These are phyloP conservation scores for Podarcis cretensis DNA, from an alignment of 2,113 vertebrate species.

Conservation along the genomic window DNA sequence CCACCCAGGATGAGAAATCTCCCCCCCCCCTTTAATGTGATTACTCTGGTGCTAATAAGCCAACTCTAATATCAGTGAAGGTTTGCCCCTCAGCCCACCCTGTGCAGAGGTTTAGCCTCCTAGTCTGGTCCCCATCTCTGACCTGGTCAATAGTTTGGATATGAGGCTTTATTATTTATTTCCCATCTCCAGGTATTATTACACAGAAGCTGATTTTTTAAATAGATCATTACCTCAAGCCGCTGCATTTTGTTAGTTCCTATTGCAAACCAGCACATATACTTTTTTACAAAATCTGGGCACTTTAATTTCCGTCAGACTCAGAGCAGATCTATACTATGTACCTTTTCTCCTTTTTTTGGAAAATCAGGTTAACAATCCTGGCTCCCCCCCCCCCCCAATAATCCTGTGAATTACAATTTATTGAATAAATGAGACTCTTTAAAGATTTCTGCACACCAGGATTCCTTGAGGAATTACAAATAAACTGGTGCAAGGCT, in stretches of 20 bases:
- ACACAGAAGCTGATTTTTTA: neutral
- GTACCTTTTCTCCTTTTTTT: too few species aligned
- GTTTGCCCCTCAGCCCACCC: neutral
- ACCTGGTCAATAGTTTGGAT: neutral
- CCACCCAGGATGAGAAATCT: constrained; percentile 12
- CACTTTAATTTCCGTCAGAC: too few species aligned
- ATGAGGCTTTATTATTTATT: neutral
- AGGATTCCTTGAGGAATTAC: neutral
- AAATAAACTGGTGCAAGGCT: neutral
- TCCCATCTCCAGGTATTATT: neutral
- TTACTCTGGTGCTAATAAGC: neutral
- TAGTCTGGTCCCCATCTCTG: neutral
- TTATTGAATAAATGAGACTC: neutral
- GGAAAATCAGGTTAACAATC: too few species aligned
- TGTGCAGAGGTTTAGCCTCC: neutral
- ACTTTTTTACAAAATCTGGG: too few species aligned
- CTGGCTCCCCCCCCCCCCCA: too few species aligned
- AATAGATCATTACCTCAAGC: too few species aligned
- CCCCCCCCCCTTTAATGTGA: too few species aligned
- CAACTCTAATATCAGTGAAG: neutral
- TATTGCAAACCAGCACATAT: too few species aligned
- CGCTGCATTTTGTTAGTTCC: too few species aligned
- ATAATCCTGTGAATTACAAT: neutral
- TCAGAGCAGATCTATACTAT: too few species aligned
- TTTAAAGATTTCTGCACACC: too few species aligned